Evolutionary conservation across 2,113 vertebrate genomes (phyloP).

Genomic region (Alethe diademata): DNA sequence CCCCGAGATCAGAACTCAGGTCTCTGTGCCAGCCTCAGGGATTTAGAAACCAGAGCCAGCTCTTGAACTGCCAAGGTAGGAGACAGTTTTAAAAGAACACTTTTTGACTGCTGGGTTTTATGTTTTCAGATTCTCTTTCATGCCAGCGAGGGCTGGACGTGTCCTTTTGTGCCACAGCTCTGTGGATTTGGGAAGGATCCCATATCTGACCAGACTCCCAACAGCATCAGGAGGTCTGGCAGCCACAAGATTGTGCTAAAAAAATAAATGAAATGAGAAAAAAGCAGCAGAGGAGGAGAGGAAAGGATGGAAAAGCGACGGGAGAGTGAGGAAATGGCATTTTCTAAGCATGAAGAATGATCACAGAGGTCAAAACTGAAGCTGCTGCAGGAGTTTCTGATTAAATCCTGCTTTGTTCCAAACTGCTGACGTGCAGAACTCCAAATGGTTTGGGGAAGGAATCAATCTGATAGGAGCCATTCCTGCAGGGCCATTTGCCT

Average conservation of each 20-base stretch:
- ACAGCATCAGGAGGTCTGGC: background rate
- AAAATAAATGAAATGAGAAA: background rate
- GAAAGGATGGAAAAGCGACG: background rate
- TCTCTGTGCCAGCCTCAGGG: background rate
- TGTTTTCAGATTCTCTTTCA: background rate
- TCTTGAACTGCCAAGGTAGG: background rate
- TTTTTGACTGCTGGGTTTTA: background rate
- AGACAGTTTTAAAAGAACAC: background rate
- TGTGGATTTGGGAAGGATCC: background rate
- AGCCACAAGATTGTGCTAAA: background rate
- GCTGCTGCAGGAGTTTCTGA: conserved; percentile 21
- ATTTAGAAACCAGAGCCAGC: background rate
- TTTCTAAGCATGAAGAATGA: background rate
- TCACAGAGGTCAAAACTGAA: background rate
- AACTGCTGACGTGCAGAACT: conserved; percentile 19
- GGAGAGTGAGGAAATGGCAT: background rate
- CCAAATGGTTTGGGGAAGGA: background rate
- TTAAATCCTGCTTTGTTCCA: conserved; percentile 6
- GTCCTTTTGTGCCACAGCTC: background rate
- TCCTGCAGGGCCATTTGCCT: conserved; percentile 24
- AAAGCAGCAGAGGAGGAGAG: background rate
- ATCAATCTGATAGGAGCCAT: conserved; percentile 24
- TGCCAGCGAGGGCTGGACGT: rapidly evolving
- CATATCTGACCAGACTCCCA: background rate
- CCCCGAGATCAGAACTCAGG: background rate